Evolutionary conservation across 2,113 vertebrate genomes (phyloP).

Genomic region (Prietella phreatophila): DNA sequence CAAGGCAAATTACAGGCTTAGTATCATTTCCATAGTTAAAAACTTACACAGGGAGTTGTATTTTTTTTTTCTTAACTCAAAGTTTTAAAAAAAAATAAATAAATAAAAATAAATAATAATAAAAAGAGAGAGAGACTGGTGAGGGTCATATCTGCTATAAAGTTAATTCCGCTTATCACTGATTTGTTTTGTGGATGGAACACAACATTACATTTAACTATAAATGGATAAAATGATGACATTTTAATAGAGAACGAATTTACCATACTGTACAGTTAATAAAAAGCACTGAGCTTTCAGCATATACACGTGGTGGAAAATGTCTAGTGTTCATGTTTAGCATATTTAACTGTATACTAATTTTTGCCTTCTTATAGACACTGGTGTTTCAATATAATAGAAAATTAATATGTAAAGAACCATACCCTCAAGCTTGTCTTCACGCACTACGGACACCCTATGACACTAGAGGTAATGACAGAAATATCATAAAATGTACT

Average conservation of each 20-base stretch:
- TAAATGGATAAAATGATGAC: not conserved
- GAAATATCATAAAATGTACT: not conserved
- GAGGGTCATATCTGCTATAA: not conserved
- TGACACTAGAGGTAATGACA: slow-evolving; percentile 80
- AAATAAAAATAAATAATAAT: too few relatives aligned
- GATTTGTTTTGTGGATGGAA: not conserved
- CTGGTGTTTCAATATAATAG: not conserved
- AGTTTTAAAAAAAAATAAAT: not conserved
- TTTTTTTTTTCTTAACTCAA: not conserved
- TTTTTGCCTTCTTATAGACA: not conserved
- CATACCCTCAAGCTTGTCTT: slow-evolving; percentile 89
- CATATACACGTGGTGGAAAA: not conserved
- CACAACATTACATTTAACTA: not conserved
- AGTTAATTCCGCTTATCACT: not conserved
- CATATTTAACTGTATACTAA: not conserved
- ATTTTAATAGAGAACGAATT: not conserved
- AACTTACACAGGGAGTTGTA: not conserved
- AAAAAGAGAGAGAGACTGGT: not conserved
- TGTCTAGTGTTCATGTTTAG: not conserved
- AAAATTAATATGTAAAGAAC: not conserved
- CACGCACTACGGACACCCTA: slow-evolving; percentile 91
- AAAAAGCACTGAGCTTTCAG: not conserved
- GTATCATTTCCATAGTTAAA: not conserved
- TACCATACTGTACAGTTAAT: not conserved
- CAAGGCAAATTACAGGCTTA: not conserved